Base-by-base conservation (phyloP, 2,797 vertebrate genomes). In the Phataginus tricuspis region DNA sequence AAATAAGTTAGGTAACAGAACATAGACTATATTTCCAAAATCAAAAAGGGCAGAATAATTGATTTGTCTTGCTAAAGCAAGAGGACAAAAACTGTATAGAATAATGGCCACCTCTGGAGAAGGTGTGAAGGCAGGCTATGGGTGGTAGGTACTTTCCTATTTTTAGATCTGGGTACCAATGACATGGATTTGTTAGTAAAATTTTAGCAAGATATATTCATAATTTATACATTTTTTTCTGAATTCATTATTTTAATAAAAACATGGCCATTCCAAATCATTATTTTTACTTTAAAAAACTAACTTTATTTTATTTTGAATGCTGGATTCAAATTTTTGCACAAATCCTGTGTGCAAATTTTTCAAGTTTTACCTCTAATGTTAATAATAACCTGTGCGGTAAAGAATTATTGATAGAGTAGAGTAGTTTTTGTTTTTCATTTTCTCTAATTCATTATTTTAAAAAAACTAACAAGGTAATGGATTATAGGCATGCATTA, bases 371-470 rank as follows among this genome's bases (percentile, higher is more conserved):
- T 21, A 5, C 10, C 15, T 9, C 8, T 18, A 42, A 2, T 53
- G 37, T 74, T 90, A 80, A 59, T 85, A 79, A 74, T 71, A 63
- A 94, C 21, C 69, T 71, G 16, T 69, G 4, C 10, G 6, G 25
- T 66, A 23, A 11, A 84, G 4, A 89, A 51, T 61, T 88, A 78
- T 64, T 88, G 64, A 25, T 64, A 66, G 64, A 13, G 1, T 77
- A 45, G 18, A 61, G 31, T 37, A 64, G 15, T 63, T n/a, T n/a
- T n/a, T n/a, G n/a, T n/a, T n/a, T n/a, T n/a, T n/a, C n/a, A n/a
- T n/a, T n/a, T n/a, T 85, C 79, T 72, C 27, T 77, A 77, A 85
- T 80, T 74, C 82, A 64, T 86, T 90, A n/a, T n/a, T n/a, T n/a
- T 23, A 69, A 45, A 77, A 91, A 72, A 88, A 42, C 11, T 45